Evolutionary conservation across 1,140 invertebrate species (phyloP).

Genomic region (Calliphora vicina): DNA sequence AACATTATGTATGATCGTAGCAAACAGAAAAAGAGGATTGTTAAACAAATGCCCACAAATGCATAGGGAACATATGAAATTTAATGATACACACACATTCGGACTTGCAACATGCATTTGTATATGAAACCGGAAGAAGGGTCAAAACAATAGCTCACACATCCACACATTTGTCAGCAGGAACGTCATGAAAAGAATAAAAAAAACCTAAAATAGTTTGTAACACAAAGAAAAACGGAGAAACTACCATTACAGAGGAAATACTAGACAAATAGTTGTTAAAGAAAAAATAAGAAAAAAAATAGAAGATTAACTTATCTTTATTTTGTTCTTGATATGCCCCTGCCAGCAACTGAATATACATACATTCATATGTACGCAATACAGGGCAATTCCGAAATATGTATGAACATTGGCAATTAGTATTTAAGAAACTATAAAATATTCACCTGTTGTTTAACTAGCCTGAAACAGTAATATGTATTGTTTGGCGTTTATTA

Average conservation of each 20-base stretch:
- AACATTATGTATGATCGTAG: not conserved
- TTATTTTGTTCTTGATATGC: not conserved
- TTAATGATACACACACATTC: not conserved
- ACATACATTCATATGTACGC: not conserved
- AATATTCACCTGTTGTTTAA: not conserved
- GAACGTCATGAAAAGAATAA: not conserved
- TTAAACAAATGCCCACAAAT: not conserved
- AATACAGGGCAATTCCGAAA: not conserved
- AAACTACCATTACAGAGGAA: slow-evolving; percentile 30
- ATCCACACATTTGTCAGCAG: not conserved
- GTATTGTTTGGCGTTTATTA: no score
- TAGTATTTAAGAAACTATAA: not conserved
- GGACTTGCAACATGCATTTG: no score
- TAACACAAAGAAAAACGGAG: not conserved
- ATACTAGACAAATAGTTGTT: slow-evolving; percentile 9
- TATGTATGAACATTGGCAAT: not conserved
- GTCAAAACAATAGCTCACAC: slow-evolving; percentile 2
- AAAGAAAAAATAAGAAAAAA: not conserved
- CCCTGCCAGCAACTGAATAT: not conserved
- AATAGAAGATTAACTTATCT: slow-evolving; percentile 23
- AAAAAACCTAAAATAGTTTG: no score
- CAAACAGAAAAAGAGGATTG: not conserved
- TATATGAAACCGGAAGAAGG: slow-evolving; percentile 13
- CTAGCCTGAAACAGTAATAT: not conserved
- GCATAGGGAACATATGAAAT: slow-evolving; percentile 8